Evolutionary conservation across 2,113 vertebrate genomes (phyloP).

Genomic region (Sphaerodactylus townsendi): DNA sequence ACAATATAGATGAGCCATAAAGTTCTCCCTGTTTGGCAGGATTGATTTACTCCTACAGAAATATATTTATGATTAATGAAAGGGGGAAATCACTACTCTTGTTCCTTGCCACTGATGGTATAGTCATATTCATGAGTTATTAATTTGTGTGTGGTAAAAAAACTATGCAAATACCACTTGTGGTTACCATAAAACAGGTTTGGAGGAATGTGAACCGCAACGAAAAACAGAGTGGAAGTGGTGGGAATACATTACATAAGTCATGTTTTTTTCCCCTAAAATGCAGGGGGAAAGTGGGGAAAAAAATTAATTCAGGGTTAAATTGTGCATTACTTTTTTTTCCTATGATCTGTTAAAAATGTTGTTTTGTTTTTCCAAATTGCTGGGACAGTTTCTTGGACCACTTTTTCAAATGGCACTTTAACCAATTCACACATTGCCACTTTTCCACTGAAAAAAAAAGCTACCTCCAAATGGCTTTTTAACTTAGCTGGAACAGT

Average conservation of each 20-base stretch:
- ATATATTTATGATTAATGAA: not conserved
- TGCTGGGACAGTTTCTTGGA: too few species aligned
- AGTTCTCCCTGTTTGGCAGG: not conserved
- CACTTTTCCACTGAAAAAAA: too few species aligned
- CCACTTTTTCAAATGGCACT: too few species aligned
- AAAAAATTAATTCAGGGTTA: too few species aligned
- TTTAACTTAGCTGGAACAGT: too few species aligned
- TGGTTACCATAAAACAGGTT: not conserved
- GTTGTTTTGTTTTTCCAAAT: too few species aligned
- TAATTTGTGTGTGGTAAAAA: not conserved
- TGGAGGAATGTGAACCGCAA: not conserved
- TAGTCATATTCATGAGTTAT: not conserved
- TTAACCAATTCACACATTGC: too few species aligned
- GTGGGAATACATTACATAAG: not conserved
- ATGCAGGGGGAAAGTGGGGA: not conserved
- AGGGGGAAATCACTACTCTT: not conserved
- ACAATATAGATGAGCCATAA: not conserved
- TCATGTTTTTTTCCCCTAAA: not conserved
- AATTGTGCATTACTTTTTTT: too few species aligned
- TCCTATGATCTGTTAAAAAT: too few species aligned
- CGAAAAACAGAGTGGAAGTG: not conserved
- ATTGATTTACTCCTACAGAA: not conserved
- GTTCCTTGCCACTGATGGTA: not conserved
- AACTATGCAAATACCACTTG: not conserved
- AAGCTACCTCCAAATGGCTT: too few species aligned